These are phyloP conservation scores for Calephelis nemesis DNA, from an alignment of 1,140 invertebrate species.

Conservation along the genomic window DNA sequence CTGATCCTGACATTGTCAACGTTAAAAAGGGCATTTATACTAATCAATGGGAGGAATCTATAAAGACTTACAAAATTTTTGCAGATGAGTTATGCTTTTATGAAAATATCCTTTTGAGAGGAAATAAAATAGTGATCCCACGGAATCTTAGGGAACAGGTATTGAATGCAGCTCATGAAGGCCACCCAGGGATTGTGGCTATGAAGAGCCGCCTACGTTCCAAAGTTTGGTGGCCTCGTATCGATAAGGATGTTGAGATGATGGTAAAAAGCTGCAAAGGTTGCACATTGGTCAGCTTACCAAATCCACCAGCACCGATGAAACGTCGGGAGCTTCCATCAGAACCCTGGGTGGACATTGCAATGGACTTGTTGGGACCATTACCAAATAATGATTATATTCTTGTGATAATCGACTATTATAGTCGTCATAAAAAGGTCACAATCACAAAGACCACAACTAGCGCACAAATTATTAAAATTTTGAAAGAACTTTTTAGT, in stretches of 20 bases:
- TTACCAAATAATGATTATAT: conserved; percentile 26
- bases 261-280: conserved; percentile 62
- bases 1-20: conserved; percentile 29
- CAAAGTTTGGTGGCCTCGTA: conserved; percentile 54
- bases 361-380: conserved; percentile 44
- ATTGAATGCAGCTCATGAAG: conserved; percentile 63
- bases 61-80: conserved; percentile 35
- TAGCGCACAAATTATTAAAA: no score
- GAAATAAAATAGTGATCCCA: conserved; percentile 41
- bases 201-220: conserved; percentile 32
- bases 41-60: conserved; percentile 29
- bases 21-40: conserved; percentile 32
- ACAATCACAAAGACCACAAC: no score
- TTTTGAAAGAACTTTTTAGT: no score
- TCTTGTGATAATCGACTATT: no score
- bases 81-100: conserved; percentile 35
- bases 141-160: conserved; percentile 29
- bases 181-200: conserved; percentile 77
- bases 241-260: conserved; percentile 70
- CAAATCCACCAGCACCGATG: conserved; percentile 38
- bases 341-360: conserved; percentile 39
- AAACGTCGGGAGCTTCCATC: conserved; percentile 37
- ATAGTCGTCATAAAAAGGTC: no score
- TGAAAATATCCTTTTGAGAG: conserved; percentile 31
- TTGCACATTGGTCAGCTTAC: conserved; percentile 46